Evolutionary conservation across 1,140 invertebrate genomes (phyloP), one percentile per base, ranked within the genome.

Genomic region (Vollenhovia emeryi): DNA sequence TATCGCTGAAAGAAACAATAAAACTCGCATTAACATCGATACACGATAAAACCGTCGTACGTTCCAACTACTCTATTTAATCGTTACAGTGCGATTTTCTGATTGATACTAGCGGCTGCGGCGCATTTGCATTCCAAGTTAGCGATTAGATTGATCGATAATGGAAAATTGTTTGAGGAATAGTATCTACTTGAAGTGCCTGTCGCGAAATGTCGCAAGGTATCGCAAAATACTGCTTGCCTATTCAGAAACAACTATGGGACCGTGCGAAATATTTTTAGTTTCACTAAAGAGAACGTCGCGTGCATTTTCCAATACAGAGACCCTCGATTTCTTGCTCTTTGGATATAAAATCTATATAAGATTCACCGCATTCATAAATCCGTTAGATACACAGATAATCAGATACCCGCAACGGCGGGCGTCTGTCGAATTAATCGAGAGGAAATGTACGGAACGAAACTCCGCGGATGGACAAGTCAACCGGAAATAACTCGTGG

Each of bases 1-100:
- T 84, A 97, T 95, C 68, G 97, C 97, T 97, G 93, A 48, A 66
- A 95, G 95, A 89, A 33, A 84, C 40, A 11, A 18, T 1, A 18
- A 40, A 4, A 60, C 3, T 33, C 9, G 13, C 15, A 76, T 87
- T 60, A 36, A 85, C 36, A 9, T 13, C 24, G 48, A 52, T 27
- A 36, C 2, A 11, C 6, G 15, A n/a, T 33, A 57, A 76, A 24
- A 45, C 7, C 30, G 9, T 8, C 9, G 36, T 9, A 55, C 50
- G 21, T 59, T 73, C 13, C 50, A 73, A 33, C 64, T 80, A 80
- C 45, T 27, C 78, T 71, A 73, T 73, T 71, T 59, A 21, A 59
- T 73, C 15, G 45, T 27, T 50, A 68, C 48, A 18, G 66, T 76
- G 57, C 80, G 57, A 60, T 62, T 76, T 83, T 24, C 21, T 68